A percentile compares a stretch with the other conserved stretches of the same genome.
These are phyloP conservation scores for Torymus texanus DNA, from an alignment of 2,888 invertebrate genomes.

Conservation along the genomic window DNA sequence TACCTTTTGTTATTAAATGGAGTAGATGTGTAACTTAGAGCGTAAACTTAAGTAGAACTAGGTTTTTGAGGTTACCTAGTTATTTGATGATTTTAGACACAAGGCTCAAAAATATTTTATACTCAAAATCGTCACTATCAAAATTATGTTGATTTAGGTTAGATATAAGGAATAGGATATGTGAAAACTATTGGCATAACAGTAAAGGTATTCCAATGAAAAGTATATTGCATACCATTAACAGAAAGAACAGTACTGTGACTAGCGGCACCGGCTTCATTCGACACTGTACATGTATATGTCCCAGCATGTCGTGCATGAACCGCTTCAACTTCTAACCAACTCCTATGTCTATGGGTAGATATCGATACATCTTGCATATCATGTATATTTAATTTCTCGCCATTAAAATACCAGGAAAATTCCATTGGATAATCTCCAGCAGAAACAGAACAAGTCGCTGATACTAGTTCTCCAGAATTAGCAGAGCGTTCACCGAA, in stretches of 20 bases:
- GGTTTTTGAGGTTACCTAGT: too few species aligned
- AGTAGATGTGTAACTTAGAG: too few species aligned
- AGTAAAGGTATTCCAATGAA: too few species aligned
- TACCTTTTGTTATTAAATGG: too few species aligned
- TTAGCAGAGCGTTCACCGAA: conserved; percentile 83
- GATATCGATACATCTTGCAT: conserved; percentile 75
- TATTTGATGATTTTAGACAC: too few species aligned
- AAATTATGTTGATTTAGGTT: too few species aligned
- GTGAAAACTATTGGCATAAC: too few species aligned
- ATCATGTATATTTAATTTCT: conserved; percentile 72
- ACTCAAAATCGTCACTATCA: too few species aligned
- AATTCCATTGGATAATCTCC: conserved; percentile 86
- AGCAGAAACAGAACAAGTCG: conserved; percentile 82
- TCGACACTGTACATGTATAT: conserved; percentile 86
- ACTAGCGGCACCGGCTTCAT: conserved; percentile 83
- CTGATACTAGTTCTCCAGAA: conserved; percentile 82
- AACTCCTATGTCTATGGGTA: conserved; percentile 77
- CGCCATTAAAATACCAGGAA: conserved; percentile 84
- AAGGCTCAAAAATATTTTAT: too few species aligned
- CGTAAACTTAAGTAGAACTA: too few species aligned
- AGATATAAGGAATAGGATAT: too few species aligned
- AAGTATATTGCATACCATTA: background rate
- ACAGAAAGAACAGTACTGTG: conserved; percentile 79
- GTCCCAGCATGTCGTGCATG: conserved; percentile 83
- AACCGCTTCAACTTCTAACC: conserved; percentile 82